phyloP scores from a whole-genome alignment of 2,113 vertebrate genomes.

The Copsychus sechellarum region DNA sequence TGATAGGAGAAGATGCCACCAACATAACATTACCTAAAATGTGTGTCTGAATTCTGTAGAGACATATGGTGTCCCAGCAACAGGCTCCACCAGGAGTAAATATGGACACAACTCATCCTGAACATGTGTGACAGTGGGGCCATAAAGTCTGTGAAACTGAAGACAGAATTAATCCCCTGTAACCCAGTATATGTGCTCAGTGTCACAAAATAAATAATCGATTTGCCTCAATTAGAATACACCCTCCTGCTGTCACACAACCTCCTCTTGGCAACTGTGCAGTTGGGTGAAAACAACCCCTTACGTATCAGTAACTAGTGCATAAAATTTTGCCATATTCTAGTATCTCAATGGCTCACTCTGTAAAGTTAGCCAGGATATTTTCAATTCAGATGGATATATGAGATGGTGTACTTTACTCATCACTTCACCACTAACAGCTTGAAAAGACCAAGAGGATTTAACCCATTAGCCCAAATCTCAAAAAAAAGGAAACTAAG shows the following conservation, averaged over 20 bases:
- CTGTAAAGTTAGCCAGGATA: background rate
- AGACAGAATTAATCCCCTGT: background rate
- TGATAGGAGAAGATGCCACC: background rate
- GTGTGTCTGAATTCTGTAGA: background rate
- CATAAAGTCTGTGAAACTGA: background rate
- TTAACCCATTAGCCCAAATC: background rate
- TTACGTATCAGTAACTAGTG: background rate
- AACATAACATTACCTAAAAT: background rate
- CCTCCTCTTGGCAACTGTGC: background rate
- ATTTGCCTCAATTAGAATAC: background rate
- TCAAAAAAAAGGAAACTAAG: background rate
- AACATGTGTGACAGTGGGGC: background rate
- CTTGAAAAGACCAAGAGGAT: background rate
- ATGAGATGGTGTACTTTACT: background rate
- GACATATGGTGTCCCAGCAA: background rate
- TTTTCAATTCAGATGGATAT: background rate
- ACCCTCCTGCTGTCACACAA: background rate
- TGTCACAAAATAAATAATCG: background rate
- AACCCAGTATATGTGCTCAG: background rate
- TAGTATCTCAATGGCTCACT: background rate
- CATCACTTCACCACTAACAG: background rate
- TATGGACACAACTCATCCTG: background rate
- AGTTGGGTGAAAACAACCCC: background rate
- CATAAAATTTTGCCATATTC: background rate
- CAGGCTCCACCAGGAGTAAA: background rate